A percentile compares a stretch with the other conserved stretches of the same genome.
These are phyloP conservation scores for Laticauda colubrina DNA, from an alignment of 2,113 vertebrate genomes.

Conservation along the genomic window DNA sequence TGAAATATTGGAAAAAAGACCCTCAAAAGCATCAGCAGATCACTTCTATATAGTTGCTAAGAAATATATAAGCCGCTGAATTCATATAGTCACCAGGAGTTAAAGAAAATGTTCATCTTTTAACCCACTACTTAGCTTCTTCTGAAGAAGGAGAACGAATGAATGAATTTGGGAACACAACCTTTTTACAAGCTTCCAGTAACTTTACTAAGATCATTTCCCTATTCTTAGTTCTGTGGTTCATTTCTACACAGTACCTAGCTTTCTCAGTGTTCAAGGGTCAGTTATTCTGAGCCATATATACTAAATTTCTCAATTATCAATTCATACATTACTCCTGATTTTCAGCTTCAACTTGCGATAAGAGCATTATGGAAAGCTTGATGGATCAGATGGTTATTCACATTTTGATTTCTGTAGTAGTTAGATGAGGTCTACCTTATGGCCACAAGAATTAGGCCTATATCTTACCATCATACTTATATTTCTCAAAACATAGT, in stretches of 20 bases:
- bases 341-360: background rate
- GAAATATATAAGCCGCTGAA: background rate
- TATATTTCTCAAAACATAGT: background rate
- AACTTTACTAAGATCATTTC: background rate
- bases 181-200: background rate
- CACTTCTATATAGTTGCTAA: background rate
- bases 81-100: background rate
- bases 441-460: background rate
- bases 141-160: background rate
- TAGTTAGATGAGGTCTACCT: background rate
- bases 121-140: background rate
- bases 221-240: background rate
- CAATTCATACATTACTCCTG: background rate
- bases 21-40: background rate
- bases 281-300: background rate
- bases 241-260: background rate
- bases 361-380: background rate
- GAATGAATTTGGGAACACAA: background rate
- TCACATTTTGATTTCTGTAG: background rate
- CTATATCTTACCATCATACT: background rate
- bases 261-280: background rate
- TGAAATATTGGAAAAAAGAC: background rate
- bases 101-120: background rate
- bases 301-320: background rate
- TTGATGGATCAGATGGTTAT: background rate